Percentiles rank a stretch among this genome's conserved stretches.
Conservation (phyloP, 2,888 invertebrate species). For the Catocala sponsa region DNA sequence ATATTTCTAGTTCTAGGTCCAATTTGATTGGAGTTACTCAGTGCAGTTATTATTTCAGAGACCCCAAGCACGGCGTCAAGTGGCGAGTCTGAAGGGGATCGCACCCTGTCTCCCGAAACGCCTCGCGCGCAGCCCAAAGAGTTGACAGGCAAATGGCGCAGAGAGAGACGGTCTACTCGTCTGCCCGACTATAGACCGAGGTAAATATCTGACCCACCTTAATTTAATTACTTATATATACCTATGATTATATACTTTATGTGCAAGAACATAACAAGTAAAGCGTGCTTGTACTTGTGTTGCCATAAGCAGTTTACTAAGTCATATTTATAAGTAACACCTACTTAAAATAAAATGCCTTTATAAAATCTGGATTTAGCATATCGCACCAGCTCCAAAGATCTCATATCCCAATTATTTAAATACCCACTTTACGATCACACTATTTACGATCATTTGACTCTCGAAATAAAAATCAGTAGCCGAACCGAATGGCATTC, state of each 20-base stretch:
- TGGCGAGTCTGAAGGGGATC: constrained; percentile 82
- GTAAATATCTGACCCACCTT: constrained; percentile 53
- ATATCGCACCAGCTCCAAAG: neutral
- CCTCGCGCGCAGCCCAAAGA: constrained; percentile 86
- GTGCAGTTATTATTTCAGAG: constrained; percentile 66
- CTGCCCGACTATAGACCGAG: constrained; percentile 83
- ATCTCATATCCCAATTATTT: neutral
- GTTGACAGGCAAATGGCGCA: constrained; percentile 91
- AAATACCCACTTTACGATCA: neutral
- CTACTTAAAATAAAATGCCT: too few species aligned
- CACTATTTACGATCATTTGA: constrained; percentile 17
- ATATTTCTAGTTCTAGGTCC: neutral
- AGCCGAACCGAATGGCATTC: constrained; percentile 44
- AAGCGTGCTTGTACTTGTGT: too few species aligned
- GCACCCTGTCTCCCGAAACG: constrained; percentile 79
- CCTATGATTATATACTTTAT: too few species aligned
- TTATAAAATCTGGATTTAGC: too few species aligned
- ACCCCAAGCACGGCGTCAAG: constrained; percentile 85
- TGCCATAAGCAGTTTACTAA: too few species aligned
- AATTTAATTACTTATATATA: neutral
- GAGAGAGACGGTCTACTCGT: constrained; percentile 89
- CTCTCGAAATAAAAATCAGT: constrained; percentile 32
- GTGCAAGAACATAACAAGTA: too few species aligned
- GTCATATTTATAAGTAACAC: too few species aligned
- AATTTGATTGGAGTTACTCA: constrained; percentile 16